Evolutionary conservation across 1,140 invertebrate species (phyloP).

Genomic region (Macrobrachium rosenbergii): DNA sequence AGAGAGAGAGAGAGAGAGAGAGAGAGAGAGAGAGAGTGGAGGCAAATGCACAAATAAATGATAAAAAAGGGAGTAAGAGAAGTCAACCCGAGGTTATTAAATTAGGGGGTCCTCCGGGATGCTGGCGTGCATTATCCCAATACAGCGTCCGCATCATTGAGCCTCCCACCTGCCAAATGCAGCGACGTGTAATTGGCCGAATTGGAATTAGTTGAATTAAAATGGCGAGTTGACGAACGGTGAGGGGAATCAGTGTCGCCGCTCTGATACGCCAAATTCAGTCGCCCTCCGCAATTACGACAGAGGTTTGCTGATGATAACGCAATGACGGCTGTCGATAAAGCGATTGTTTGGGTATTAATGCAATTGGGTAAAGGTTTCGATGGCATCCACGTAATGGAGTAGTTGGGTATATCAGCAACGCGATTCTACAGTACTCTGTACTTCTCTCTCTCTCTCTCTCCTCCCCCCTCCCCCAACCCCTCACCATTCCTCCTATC

Average conservation of each 20-base stretch:
- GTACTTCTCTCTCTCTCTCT: too few species aligned
- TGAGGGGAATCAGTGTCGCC: conserved; percentile 40
- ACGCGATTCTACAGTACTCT: too few species aligned
- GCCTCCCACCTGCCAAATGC: conserved; percentile 37
- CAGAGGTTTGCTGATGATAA: conserved; percentile 26
- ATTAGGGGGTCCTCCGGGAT: conserved; percentile 33
- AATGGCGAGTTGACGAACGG: conserved; percentile 43
- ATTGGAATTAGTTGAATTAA: conserved; percentile 56
- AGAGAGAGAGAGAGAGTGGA: too few species aligned
- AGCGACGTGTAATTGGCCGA: conserved; percentile 43
- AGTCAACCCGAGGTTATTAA: conserved; percentile 27
- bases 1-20: too few species aligned
- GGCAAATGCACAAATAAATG: too few species aligned
- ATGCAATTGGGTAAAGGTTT: too few species aligned
- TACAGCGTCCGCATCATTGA: conserved; percentile 46
- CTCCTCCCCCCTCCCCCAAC: too few species aligned
- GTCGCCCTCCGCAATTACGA: neutral
- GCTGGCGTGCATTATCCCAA: conserved; percentile 36
- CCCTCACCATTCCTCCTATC: too few species aligned
- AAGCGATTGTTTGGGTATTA: neutral
- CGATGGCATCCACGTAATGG: too few species aligned
- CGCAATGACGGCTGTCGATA: conserved; percentile 15
- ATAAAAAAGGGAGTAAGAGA: neutral
- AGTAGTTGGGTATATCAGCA: too few species aligned
- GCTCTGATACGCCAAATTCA: conserved; percentile 34